Conservation (phyloP, 1,140 invertebrate species). For the Pogonus chalceus region DNA sequence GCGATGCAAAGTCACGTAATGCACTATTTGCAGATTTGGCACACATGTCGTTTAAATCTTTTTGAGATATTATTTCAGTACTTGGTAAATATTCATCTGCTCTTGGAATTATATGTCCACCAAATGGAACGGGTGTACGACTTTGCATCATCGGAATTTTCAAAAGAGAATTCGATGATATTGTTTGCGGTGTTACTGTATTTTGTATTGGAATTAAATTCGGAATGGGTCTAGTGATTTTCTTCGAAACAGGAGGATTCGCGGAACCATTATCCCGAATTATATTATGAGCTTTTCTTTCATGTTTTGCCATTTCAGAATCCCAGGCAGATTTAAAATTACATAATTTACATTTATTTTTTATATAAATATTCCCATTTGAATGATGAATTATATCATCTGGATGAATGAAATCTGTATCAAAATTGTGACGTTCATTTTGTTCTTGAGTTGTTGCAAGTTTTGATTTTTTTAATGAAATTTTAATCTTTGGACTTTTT, state of each 20-base stretch:
- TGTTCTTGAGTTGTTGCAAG: background rate
- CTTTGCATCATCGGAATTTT: background rate
- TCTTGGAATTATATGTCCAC: background rate
- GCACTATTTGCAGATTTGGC: conserved; percentile 35
- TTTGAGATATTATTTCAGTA: conserved; percentile 28
- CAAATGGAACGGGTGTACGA: background rate
- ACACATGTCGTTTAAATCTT: conserved; percentile 37
- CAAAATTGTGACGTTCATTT: conserved; percentile 15
- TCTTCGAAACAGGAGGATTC: conserved; percentile 31
- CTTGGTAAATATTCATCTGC: background rate
- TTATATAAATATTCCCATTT: conserved; percentile 37
- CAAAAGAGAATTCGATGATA: background rate
- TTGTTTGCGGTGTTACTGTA: background rate
- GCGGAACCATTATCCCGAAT: conserved; percentile 24
- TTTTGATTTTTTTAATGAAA: conserved; percentile 4
- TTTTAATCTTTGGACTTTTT: conserved; percentile 3
- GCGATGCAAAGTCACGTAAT: conserved; percentile 40
- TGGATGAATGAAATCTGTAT: conserved; percentile 39
- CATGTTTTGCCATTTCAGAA: conserved; percentile 44
- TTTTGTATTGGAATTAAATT: conserved; percentile 55
- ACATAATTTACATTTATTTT: conserved; percentile 33
- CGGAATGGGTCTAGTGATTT: conserved; percentile 51
- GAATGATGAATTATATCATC: conserved; percentile 39
- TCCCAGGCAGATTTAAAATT: conserved; percentile 38
- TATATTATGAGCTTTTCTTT: conserved; percentile 39